Base-by-base conservation (phyloP, 2,888 invertebrate genomes). In the Xestobium rufovillosum region DNA sequence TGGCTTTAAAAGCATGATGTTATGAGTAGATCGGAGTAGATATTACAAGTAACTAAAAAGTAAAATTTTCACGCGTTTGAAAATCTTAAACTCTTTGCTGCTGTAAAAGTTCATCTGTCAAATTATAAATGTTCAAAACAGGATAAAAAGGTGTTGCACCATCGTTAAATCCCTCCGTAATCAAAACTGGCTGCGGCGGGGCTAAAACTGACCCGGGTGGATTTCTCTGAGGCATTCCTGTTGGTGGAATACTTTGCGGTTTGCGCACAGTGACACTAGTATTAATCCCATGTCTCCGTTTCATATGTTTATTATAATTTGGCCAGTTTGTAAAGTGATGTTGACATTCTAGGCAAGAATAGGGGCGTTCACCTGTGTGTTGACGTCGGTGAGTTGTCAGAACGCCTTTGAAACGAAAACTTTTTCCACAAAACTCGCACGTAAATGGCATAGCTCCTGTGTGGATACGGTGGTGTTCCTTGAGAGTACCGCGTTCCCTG, bases 261-360 rank as follows among this genome's bases (percentile, higher is more conserved):
- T 66, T 67, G 12, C 67, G 53, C 11, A 63, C 63, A 3, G 63
- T 64, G 1, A 66, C 66, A 44, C 65, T 65, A 2, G 67, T 67
- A 46, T 67, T 65, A 34, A 67, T 66, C 19, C 77, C 77, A 43
- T 83, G 83, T 15, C 83, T 67, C 14, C 84, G 65, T 61, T 83
- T 84, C 80, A 84, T 83, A 55, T 85, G 85, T 50, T 85, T 85
- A 52, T 84, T 84, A 51, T 83, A 84, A 63, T 85, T 85, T 0
- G 84, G 83, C 83, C 84, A 84, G 56, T 85, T 84, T 0, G 83
- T 83, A 48, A 85, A 85, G 52, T 83, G 75, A 55, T 76, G 77
- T 36, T 78, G 76, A 52, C 85, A 86, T 43, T 78, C 75, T 19
- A 75, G 60, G 50, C 85, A 86, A 1, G 78, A 75, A 55, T 84